These are phyloP conservation scores for Cyprinodon diabolis DNA, from an alignment of 2,797 vertebrate species.

Conservation along the genomic window DNA sequence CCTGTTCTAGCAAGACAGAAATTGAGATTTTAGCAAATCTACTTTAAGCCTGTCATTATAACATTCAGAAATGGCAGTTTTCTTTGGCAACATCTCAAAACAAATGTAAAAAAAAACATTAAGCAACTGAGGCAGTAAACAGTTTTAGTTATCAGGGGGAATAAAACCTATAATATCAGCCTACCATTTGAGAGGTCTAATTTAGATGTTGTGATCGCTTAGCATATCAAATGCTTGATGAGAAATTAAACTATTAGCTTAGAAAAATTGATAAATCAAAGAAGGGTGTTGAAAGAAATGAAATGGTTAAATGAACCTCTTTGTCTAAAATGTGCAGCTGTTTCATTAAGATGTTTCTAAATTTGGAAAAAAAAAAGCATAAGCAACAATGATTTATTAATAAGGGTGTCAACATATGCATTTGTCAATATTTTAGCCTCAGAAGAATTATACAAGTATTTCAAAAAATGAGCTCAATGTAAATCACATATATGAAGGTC, in stretches of 20 bases:
- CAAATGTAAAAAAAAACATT: slow-evolving; percentile 14
- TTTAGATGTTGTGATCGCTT: neutral
- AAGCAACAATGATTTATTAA: slow-evolving; percentile 32
- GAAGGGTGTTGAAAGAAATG: slow-evolving; percentile 4
- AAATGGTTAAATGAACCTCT: slow-evolving; percentile 11
- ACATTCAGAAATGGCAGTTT: slow-evolving; percentile 3
- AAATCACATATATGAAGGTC: slow-evolving; percentile 45
- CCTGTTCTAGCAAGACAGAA: slow-evolving; percentile 4
- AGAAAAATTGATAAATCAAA: neutral
- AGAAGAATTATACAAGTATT: slow-evolving; percentile 43
- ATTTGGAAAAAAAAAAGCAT: slow-evolving; percentile 36
- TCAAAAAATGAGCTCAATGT: slow-evolving; percentile 36
- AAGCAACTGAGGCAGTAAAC: slow-evolving; percentile 16
- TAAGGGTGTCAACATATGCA: slow-evolving; percentile 45
- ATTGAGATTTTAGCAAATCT: slow-evolving; percentile 16
- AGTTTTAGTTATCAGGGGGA: slow-evolving; percentile 16
- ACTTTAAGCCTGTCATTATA: slow-evolving; percentile 29
- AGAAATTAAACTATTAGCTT: slow-evolving; percentile 8
- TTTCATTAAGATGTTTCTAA: slow-evolving; percentile 60
- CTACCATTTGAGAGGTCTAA: neutral
- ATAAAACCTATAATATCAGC: slow-evolving; percentile 8
- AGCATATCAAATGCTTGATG: neutral
- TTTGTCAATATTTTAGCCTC: slow-evolving; percentile 46
- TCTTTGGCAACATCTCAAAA: slow-evolving; percentile 30
- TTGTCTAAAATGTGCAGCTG: slow-evolving; percentile 19